A percentile compares a stretch with the other conserved stretches of the same genome.
Evolutionary conservation across 1,140 invertebrate species (phyloP).

Genomic region (Metopolophium dirhodum): DNA sequence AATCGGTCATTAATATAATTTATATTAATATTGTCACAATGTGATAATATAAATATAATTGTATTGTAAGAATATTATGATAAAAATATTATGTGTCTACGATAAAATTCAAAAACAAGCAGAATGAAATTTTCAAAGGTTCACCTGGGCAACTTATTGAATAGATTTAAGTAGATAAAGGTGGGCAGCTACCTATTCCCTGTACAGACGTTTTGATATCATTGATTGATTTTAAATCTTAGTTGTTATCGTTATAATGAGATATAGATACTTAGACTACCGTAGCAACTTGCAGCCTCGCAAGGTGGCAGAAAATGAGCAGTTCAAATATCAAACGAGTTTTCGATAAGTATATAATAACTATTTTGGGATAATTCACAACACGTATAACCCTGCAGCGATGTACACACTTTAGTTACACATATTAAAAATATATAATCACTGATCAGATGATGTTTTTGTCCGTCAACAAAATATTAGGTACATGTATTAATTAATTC

Average conservation of each 20-base stretch:
- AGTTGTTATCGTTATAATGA: neutral
- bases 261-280: neutral
- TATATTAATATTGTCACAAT: neutral
- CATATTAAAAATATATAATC: no score
- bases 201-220: neutral
- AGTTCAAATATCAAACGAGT: neutral
- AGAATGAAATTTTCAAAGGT: neutral
- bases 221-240: neutral
- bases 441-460: neutral
- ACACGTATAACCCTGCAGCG: neutral
- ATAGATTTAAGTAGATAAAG: neutral
- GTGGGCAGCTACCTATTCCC: neutral
- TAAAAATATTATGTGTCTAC: neutral
- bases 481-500: neutral
- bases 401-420: no score
- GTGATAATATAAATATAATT: neutral
- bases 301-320: neutral
- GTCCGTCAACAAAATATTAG: neutral
- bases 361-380: neutral
- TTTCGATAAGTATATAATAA: neutral
- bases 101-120: neutral
- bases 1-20: neutral
- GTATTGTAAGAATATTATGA: no score
- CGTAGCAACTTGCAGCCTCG: neutral
- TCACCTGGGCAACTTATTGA: neutral